phyloP scores from a whole-genome alignment of 1,140 invertebrate species.

The Ips typographus region DNA sequence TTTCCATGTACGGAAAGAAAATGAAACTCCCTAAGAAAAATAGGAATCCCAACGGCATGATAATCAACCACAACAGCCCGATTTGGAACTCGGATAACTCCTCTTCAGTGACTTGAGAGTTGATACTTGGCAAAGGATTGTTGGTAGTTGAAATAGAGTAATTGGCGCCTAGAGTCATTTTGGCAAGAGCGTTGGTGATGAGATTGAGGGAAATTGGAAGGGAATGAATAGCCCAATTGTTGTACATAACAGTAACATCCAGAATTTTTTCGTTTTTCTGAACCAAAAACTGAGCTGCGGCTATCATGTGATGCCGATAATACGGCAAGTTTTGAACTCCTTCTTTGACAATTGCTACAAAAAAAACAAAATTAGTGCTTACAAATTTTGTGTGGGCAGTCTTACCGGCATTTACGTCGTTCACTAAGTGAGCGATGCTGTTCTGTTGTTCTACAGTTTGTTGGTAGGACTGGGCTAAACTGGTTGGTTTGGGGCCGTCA shows the following conservation, averaged over 20 bases:
- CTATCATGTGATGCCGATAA: slow-evolving; percentile 45
- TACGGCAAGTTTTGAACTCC: slow-evolving; percentile 45
- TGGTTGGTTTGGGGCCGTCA: neutral
- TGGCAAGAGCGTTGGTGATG: slow-evolving; percentile 60
- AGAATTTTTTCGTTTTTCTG: slow-evolving; percentile 19
- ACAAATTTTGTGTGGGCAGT: neutral
- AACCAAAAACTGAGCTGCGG: slow-evolving; percentile 50
- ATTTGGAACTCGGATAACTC: slow-evolving; percentile 38
- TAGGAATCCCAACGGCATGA: slow-evolving; percentile 45
- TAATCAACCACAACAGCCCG: slow-evolving; percentile 43
- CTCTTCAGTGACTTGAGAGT: slow-evolving; percentile 22
- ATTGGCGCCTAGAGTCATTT: slow-evolving; percentile 48
- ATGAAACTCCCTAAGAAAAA: slow-evolving; percentile 52
- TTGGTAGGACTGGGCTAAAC: slow-evolving; percentile 26
- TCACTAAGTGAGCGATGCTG: slow-evolving; percentile 30
- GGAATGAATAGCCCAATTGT: slow-evolving; percentile 61
- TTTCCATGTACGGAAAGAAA: slow-evolving; percentile 56
- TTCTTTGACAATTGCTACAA: slow-evolving; percentile 46
- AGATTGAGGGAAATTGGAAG: slow-evolving; percentile 62
- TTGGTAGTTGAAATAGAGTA: slow-evolving; percentile 62
- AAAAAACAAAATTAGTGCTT: slow-evolving; percentile 15
- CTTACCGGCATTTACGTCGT: slow-evolving; percentile 37
- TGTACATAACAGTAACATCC: slow-evolving; percentile 54
- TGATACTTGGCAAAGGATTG: slow-evolving; percentile 57
- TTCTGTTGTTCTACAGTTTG: slow-evolving; percentile 27